Conservation (phyloP, 1,140 invertebrate genomes). For the Papilio polytes region DNA sequence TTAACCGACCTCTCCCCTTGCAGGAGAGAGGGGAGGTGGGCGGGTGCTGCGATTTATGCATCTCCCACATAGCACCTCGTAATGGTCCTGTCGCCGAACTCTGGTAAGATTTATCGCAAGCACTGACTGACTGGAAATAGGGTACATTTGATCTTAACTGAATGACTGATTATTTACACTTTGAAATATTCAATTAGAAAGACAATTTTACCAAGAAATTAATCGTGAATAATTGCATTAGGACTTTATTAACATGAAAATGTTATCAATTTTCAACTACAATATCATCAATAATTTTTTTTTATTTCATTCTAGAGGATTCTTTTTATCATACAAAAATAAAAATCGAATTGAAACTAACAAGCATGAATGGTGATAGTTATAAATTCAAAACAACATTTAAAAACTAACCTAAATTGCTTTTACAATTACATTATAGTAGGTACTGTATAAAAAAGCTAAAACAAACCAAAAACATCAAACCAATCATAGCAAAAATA, state of each 20-base stretch:
- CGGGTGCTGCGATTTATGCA: conserved; percentile 36
- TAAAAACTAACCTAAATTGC: conserved; percentile 4
- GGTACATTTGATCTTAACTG: conserved; percentile 29
- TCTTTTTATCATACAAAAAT: background rate
- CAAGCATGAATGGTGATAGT: background rate
- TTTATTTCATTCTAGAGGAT: no score
- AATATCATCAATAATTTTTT: no score
- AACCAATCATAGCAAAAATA: background rate
- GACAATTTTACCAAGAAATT: background rate
- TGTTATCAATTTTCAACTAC: no score
- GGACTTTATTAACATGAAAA: background rate
- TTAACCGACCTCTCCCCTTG: conserved; percentile 33
- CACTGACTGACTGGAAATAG: conserved; percentile 36
- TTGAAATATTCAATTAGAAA: background rate
- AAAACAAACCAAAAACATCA: background rate
- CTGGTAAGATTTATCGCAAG: conserved; percentile 12
- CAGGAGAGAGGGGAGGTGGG: background rate
- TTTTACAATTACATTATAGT: background rate
- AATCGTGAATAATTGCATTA: background rate
- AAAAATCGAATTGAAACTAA: background rate
- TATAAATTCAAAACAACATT: background rate
- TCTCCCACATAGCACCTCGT: conserved; percentile 33
- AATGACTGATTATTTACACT: background rate
- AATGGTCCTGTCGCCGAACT: conserved; percentile 35
- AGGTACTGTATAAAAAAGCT: background rate